These are phyloP conservation scores for Torymus tubicola DNA, from an alignment of 2,888 invertebrate genomes.

Conservation along the genomic window DNA sequence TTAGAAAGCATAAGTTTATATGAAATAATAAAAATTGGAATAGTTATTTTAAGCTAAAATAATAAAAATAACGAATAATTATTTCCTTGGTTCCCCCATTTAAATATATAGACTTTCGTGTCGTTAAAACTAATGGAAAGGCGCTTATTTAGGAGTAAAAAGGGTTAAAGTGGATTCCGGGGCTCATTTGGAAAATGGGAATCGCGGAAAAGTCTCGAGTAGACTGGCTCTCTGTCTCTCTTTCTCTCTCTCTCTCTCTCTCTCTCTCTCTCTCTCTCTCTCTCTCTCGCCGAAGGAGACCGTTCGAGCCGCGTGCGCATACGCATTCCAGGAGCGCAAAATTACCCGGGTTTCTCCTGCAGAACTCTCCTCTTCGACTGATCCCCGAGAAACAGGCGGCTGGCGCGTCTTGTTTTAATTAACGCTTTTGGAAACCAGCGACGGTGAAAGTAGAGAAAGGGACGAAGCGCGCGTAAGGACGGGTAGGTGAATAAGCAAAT, in stretches of 20 bases:
- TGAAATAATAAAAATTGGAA: too few species aligned
- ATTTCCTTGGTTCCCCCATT: neutral
- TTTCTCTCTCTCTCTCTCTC: neutral
- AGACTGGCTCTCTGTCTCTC: neutral
- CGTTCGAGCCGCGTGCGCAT: too few species aligned
- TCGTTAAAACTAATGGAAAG: conserved; percentile 49
- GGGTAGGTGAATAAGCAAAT: neutral
- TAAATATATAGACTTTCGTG: neutral
- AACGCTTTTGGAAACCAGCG: conserved; percentile 60
- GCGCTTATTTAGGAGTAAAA: conserved; percentile 47
- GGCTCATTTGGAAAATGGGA: conserved; percentile 47
- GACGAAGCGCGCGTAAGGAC: neutral
- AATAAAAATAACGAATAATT: neutral
- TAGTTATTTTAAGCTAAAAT: too few species aligned
- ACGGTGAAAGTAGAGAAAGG: conserved; percentile 43
- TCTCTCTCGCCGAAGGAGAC: neutral
- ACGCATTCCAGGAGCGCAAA: conserved; percentile 19
- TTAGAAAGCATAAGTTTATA: too few species aligned
- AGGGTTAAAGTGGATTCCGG: conserved; percentile 49
- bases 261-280: neutral
- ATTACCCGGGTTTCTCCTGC: conserved; percentile 8
- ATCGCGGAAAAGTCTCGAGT: conserved; percentile 47
- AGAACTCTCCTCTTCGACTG: conserved; percentile 46
- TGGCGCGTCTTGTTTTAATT: conserved; percentile 60
- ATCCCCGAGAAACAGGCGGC: conserved; percentile 44